phyloP scores from a whole-genome alignment of 1,140 invertebrate genomes.

The Yoshiicerus persimilis region DNA sequence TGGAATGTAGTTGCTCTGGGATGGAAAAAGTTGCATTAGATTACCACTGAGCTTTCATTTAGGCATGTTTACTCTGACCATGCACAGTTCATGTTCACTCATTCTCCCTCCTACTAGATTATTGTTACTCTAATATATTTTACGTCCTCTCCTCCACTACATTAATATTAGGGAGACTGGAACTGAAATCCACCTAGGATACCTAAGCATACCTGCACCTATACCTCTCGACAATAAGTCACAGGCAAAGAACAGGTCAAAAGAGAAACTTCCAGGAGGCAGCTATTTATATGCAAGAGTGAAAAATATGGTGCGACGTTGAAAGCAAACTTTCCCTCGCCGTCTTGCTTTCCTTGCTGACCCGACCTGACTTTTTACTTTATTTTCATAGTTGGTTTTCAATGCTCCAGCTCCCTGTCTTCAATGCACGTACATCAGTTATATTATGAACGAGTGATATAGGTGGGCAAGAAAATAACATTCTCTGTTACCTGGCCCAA shows the following conservation, averaged over 20 bases:
- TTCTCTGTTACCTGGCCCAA: neutral
- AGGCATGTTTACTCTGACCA: neutral
- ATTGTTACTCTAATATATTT: too few species aligned
- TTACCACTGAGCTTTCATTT: conserved; percentile 1
- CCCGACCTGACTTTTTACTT: neutral
- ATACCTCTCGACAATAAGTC: neutral
- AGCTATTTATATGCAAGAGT: neutral
- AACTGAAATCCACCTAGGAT: too few species aligned
- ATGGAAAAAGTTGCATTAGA: neutral
- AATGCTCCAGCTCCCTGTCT: neutral
- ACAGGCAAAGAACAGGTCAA: neutral
- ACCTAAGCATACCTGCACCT: too few species aligned
- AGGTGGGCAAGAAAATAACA: neutral
- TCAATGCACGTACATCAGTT: neutral
- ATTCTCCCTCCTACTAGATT: neutral
- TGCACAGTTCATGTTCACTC: neutral
- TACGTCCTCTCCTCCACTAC: too few species aligned
- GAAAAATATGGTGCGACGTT: neutral
- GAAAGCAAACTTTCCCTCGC: neutral
- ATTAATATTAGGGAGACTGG: too few species aligned
- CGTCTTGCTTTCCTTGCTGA: neutral
- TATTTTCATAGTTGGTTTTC: neutral
- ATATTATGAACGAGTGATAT: neutral
- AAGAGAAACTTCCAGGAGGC: neutral
- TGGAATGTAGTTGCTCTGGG: neutral